phyloP scores from a whole-genome alignment of 2,797 vertebrate species.

The Pseudomugil gertrudae region DNA sequence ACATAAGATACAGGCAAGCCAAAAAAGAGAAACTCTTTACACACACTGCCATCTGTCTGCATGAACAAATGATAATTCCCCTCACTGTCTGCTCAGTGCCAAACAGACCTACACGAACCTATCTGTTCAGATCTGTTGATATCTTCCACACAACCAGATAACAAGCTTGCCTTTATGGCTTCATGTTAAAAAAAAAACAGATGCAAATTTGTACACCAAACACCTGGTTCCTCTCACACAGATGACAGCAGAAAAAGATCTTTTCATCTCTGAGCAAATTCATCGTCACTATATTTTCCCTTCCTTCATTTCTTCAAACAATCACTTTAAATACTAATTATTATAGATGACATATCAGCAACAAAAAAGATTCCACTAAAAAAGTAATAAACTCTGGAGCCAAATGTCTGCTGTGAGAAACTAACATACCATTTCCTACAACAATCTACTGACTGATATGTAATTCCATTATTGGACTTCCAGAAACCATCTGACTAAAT shows the following conservation, averaged over 20 bases:
- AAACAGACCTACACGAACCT: constrained; percentile 10
- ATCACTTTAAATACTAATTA: not conserved
- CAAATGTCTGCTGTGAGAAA: not conserved
- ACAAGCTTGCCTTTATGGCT: constrained; percentile 17
- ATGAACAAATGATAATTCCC: not conserved
- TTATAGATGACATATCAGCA: not conserved
- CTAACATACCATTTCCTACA: not conserved
- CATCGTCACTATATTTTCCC: not conserved
- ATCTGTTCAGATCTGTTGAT: constrained; percentile 1
- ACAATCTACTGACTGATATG: not conserved
- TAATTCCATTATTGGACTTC: not conserved
- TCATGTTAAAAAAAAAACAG: constrained; percentile 24
- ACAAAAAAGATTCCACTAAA: not conserved
- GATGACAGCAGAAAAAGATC: not conserved
- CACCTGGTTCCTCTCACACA: constrained; percentile 5
- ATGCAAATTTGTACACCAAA: constrained; percentile 37
- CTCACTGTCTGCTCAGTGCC: not conserved
- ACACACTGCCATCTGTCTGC: constrained; percentile 12
- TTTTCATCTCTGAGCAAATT: not conserved
- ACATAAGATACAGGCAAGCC: not conserved
- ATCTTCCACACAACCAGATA: not conserved
- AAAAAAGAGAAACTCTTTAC: not conserved
- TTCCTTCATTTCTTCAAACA: not conserved
- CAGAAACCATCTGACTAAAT: too few relatives aligned
- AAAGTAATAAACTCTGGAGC: not conserved